Conservation (phyloP, 2,888 invertebrate species). For the Xanthia togata region DNA sequence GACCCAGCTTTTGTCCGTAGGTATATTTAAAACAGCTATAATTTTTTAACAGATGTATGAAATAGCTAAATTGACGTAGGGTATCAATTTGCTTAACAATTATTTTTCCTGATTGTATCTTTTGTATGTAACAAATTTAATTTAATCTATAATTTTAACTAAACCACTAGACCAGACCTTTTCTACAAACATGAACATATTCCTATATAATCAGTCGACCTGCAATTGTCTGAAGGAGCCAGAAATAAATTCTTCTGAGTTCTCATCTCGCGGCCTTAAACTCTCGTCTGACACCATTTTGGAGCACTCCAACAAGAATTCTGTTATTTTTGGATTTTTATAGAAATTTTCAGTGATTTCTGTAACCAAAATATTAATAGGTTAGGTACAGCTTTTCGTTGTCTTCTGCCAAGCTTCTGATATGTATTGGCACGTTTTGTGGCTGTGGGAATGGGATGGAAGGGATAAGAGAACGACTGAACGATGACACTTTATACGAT, state of each 20-base stretch:
- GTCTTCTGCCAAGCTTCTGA: background rate
- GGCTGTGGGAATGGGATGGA: background rate
- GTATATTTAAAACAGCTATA: background rate
- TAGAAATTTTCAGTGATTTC: slow-evolving; percentile 29
- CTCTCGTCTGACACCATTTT: slow-evolving; percentile 43
- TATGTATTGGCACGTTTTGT: background rate
- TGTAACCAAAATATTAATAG: slow-evolving; percentile 29
- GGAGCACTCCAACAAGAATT: slow-evolving; percentile 37
- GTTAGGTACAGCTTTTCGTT: background rate
- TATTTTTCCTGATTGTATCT: background rate
- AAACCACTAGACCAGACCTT: background rate
- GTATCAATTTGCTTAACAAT: background rate
- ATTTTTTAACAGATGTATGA: background rate
- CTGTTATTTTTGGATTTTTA: slow-evolving; percentile 12
- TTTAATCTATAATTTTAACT: background rate
- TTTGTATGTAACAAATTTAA: background rate
- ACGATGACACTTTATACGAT: too few species aligned
- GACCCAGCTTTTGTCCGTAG: too few species aligned
- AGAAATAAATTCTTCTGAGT: slow-evolving; percentile 36
- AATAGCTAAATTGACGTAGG: background rate
- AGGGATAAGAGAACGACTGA: background rate
- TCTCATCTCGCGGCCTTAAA: slow-evolving; percentile 32
- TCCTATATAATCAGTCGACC: slow-evolving; percentile 24
- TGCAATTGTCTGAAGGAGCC: slow-evolving; percentile 41
- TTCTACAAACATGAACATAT: background rate